Base-by-base conservation (phyloP, 2,113 vertebrate species). In the Aegotheles bennettii region DNA sequence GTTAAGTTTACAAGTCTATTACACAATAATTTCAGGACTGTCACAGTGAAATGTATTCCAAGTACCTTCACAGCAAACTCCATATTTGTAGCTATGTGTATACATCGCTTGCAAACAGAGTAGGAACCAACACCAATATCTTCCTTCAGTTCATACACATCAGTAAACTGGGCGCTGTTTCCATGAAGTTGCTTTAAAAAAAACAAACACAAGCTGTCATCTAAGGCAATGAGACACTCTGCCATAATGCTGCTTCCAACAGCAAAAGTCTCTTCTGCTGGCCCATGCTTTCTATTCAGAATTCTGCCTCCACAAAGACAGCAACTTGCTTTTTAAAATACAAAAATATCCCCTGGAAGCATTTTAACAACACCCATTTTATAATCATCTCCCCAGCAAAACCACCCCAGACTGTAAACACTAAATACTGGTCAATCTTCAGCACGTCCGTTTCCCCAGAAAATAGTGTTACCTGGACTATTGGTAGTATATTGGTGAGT, bases 121-220 rank as follows among this genome's bases (percentile, higher is more conserved):
- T 99, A 99, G 43, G 99, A 99, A 14, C 99, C 99, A 64, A 99
- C 98, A 19, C 99, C 99, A 20, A 99, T 99, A 97, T 99, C 99
- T 94, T 99, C 99, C 96, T 99, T 99, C 78, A 99, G 97, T 85
- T 99, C 99, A 47, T 99, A 99, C 11, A 98, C 97, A 79, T 99
- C 99, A 19, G 97, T 98, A 97, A 99, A 99, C 94, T 99, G 98
- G 12, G 98, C 97, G 6, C 98, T 97, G 93, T 97, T 99, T 25
- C 98, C 98, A 59, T 99, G 99, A 97, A 99, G 98, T 98, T 99
- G 97, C 97, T 98, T 95, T 54, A 89, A 82, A 71, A 89, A 89
- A 90, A 87, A 59, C 36, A 90, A 96, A 53, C 29, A 90, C 53
- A 90, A 92, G 31, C 12, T 38, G 63, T 86, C 35, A 96, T 7